phyloP scores from a whole-genome alignment of 2,888 invertebrate genomes.

The Liopterus haemorrhoidalis region DNA sequence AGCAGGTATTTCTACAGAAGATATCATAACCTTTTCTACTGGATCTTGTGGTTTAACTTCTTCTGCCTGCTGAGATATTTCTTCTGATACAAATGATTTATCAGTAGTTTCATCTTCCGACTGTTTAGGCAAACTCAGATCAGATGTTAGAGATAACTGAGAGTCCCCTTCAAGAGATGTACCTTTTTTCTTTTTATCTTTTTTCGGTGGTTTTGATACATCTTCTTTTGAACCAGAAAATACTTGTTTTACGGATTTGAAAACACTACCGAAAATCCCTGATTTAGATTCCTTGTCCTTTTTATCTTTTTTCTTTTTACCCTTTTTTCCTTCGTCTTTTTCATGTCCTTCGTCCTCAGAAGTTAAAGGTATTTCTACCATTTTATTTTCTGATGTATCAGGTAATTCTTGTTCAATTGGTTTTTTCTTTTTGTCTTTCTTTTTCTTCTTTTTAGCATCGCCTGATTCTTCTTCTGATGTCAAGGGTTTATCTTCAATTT shows the following conservation, averaged over 20 bases:
- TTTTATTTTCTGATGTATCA: neutral
- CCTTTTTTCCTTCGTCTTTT: conserved; percentile 17
- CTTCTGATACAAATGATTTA: conserved; percentile 2
- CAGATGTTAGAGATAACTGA: too few relatives aligned
- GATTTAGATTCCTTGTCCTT: conserved; percentile 30
- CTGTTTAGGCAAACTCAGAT: too few relatives aligned
- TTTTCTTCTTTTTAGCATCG: conserved; percentile 13
- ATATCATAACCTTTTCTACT: conserved; percentile 4
- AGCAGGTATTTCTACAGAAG: conserved; percentile 8
- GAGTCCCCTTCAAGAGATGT: too few relatives aligned
- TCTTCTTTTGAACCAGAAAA: conserved; percentile 30
- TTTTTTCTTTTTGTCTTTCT: conserved; percentile 16
- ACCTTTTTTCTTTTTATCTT: conserved; percentile 16
- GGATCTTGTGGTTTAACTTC: neutral
- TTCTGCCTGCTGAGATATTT: conserved; percentile 4
- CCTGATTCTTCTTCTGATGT: conserved; percentile 1
- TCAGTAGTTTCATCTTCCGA: conserved; percentile 17
- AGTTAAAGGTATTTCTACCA: neutral
- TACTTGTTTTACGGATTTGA: conserved; percentile 37
- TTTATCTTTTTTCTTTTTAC: conserved; percentile 26
- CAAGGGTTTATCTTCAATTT: neutral
- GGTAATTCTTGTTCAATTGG: conserved; percentile 9
- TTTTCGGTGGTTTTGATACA: conserved; percentile 16
- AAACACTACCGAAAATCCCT: conserved; percentile 32
- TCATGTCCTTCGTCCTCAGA: conserved; percentile 14